Evolutionary conservation across 64 coral and sea anemone genomes (phyloP).

Genomic region (Montipora sp.): DNA sequence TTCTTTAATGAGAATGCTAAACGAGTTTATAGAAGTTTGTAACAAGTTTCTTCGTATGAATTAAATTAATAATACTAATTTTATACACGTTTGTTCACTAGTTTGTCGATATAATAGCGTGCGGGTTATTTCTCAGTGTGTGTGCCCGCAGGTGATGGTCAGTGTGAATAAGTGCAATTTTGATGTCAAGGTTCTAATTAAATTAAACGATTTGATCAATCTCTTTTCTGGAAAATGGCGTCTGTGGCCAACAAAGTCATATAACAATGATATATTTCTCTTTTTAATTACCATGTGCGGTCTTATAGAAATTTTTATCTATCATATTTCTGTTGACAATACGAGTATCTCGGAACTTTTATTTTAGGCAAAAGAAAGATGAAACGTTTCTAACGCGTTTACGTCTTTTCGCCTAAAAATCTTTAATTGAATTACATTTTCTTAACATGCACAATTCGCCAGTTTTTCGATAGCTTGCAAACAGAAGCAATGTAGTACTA

Average conservation of each 20-base stretch:
- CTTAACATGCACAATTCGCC: too few species aligned
- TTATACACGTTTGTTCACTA: not conserved
- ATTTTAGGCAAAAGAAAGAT: not conserved
- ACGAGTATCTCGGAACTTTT: not conserved
- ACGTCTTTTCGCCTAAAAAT: too few species aligned
- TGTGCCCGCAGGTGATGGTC: not conserved
- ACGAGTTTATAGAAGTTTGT: not conserved
- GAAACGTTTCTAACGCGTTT: not conserved
- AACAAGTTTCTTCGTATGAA: not conserved
- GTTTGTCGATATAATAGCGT: not conserved
- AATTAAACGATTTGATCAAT: constrained; percentile 2
- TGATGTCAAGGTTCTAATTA: not conserved
- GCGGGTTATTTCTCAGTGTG: not conserved
- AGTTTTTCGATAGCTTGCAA: too few species aligned
- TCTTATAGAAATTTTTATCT: not conserved
- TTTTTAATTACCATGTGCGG: not conserved
- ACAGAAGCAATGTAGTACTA: too few species aligned
- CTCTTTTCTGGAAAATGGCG: not conserved
- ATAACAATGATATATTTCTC: constrained; percentile 27
- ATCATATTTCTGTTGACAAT: not conserved
- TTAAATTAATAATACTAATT: not conserved
- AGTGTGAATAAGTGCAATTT: not conserved
- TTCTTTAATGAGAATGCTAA: not conserved
- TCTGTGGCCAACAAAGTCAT: constrained; percentile 12
- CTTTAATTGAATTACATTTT: too few species aligned